Conservation (phyloP, 2,888 invertebrate species). For the Ashinkailepas kermadecensis region DNA sequence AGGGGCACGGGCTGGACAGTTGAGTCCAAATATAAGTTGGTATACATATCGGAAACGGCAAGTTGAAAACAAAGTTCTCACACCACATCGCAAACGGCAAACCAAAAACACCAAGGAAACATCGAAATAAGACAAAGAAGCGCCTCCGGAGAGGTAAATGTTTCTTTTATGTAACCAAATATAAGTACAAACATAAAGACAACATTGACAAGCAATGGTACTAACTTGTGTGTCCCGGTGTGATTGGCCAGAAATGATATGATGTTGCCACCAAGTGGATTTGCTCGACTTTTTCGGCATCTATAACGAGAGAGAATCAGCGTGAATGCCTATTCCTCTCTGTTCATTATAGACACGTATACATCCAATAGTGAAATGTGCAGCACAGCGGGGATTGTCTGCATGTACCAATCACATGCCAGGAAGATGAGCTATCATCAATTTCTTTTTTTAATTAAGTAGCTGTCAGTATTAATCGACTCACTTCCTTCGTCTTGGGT, state of each 20-base stretch:
- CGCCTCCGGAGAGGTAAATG: neutral
- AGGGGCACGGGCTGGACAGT: neutral
- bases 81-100: constrained; percentile 11
- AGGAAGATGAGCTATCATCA: too few relatives aligned
- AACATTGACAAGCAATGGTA: constrained; percentile 9
- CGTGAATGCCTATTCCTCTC: neutral
- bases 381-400: neutral
- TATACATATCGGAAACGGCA: neutral
- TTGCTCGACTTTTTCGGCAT: constrained; percentile 22
- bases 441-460: too few relatives aligned
- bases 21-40: neutral
- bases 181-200: constrained; percentile 12
- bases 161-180: neutral
- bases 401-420: neutral
- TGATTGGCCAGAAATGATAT: constrained; percentile 17
- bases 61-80: neutral
- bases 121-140: neutral
- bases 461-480: too few relatives aligned
- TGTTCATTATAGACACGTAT: neutral
- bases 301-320: constrained; percentile 16
- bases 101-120: constrained; percentile 14
- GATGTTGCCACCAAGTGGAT: constrained; percentile 6
- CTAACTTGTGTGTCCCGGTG: constrained; percentile 5
- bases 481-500: too few relatives aligned
- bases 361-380: neutral